Base-by-base conservation (phyloP, 2,888 invertebrate genomes). In the Leptogaster cylindrica region DNA sequence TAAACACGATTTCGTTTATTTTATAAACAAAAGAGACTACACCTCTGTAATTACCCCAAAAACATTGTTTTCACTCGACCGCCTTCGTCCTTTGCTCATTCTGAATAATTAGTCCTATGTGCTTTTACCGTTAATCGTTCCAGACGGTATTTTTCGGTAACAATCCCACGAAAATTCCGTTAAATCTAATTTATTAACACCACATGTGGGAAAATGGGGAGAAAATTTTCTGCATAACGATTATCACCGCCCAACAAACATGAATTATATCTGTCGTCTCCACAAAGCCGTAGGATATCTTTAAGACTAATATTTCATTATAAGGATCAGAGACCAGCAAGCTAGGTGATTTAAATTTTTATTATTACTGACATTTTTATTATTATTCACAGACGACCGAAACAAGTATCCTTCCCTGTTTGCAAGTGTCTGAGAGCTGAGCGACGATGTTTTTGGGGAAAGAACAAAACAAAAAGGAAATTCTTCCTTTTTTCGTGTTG, bases 171-270 rank as follows among this genome's bases (percentile, higher is more conserved):
- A 68, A 68, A 70, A 63, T 66, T 31, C 67, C 66, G 67, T 46
- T 70, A 70, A 70, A 70, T 70, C 66, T 68, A 70, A 70, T 70
- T 70, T 70, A 68, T 70, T 63, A 70, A 70, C 70, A 70, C 23
- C 66, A 66, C 70, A 68, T 68, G 68, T 68, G 67, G 70, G 70
- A 66, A n/a, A n/a, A n/a, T n/a, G n/a, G n/a, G n/a, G 68, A 68
- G 63, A 20, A 66, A 50, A 23, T 31, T 50, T 50, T 3, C 50
- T 27, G 39, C 46, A 25, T 55, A 66, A 68, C 61, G 51, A 51
- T 20, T 64, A 64, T 41, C 51, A 44, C 12, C 61, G 39, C 36
- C 2, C 5, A 20, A 51, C 36, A 28, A 27, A 33, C 33, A 55
- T 55, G 66, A 66, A 66, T 55, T 27, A 55, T 52, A 14, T 10